Conservation (phyloP, 1,140 invertebrate species). For the Stenopsyche tienmushanensis region DNA sequence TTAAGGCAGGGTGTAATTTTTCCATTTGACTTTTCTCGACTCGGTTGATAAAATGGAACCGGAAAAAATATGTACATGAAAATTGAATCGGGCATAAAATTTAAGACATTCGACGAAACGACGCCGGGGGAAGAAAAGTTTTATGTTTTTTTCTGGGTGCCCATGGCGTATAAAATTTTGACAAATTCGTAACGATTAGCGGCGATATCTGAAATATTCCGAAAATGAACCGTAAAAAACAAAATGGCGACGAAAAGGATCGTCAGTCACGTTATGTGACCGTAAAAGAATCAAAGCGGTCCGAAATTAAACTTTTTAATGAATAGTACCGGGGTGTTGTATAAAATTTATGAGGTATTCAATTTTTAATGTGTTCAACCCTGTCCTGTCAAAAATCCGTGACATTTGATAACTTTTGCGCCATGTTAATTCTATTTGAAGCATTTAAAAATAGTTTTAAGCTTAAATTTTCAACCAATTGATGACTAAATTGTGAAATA, state of each 20-base stretch:
- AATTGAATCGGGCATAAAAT: background rate
- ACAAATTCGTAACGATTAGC: background rate
- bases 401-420: too few species aligned
- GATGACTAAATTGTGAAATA: too few species aligned
- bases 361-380: background rate
- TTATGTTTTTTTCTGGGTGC: background rate
- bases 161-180: background rate
- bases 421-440: too few species aligned
- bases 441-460: too few species aligned
- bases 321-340: constrained; percentile 5
- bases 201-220: background rate
- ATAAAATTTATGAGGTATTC: background rate
- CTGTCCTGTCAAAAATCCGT: too few species aligned
- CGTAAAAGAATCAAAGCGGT: constrained; percentile 21
- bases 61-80: background rate
- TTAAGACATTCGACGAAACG: background rate
- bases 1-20: too few species aligned
- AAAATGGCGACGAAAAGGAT: constrained; percentile 19
- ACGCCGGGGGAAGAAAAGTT: background rate
- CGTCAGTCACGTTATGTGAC: constrained; percentile 21
- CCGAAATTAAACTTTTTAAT: constrained; percentile 26
- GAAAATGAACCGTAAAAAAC: constrained; percentile 5
- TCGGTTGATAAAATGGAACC: too few species aligned
- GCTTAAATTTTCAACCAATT: too few species aligned
- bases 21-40: too few species aligned